A percentile compares a stretch with the other conserved stretches of the same genome.
Evolutionary conservation across 2,797 vertebrate species (phyloP).

Genomic region (Artibeus jamaicensis): DNA sequence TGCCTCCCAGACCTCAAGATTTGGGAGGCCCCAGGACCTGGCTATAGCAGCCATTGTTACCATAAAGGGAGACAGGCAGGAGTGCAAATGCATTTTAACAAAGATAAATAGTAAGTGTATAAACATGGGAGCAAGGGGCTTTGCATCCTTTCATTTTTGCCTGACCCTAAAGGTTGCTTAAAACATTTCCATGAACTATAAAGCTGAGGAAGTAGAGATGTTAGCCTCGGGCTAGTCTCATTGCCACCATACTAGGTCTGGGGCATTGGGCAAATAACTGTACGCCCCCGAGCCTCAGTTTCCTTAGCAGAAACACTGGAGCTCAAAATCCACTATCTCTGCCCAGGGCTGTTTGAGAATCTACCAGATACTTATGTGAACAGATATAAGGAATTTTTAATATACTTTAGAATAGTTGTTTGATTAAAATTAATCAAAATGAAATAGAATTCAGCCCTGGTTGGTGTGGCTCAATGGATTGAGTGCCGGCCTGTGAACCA

Average conservation of each 20-base stretch:
- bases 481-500: too few species aligned
- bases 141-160: conserved; percentile 6
- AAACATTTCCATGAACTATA: conserved; percentile 21
- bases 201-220: not conserved
- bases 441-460: not conserved
- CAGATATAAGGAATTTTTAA: not conserved
- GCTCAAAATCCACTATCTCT: not conserved
- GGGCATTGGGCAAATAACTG: not conserved
- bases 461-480: too few species aligned
- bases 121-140: not conserved
- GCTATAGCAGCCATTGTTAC: not conserved
- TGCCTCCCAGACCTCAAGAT: not conserved
- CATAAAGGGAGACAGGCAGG: not conserved
- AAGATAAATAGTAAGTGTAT: not conserved
- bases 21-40: not conserved
- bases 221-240: not conserved
- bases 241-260: not conserved
- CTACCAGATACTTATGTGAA: not conserved
- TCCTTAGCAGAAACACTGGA: not conserved
- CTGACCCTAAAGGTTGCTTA: not conserved
- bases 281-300: not conserved
- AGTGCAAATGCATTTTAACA: not conserved
- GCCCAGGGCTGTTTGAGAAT: not conserved
- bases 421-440: conserved; percentile 27
- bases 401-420: not conserved